Evolutionary conservation across 2,888 invertebrate species (phyloP).

Genomic region (Amphipoea oculea): DNA sequence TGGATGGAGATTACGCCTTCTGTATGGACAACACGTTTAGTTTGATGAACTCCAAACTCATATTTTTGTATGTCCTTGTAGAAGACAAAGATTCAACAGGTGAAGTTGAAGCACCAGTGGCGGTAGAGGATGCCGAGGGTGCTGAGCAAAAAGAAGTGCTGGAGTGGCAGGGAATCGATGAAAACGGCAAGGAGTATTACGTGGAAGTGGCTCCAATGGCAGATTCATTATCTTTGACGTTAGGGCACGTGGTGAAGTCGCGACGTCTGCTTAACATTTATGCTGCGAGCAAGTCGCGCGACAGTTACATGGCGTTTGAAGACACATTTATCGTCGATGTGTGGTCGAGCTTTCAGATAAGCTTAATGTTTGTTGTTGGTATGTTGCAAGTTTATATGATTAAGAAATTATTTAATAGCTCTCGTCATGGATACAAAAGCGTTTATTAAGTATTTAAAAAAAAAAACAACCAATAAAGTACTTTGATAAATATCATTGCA

Average conservation of each 20-base stretch:
- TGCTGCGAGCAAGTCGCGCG: slow-evolving; percentile 94
- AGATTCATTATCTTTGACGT: slow-evolving; percentile 92
- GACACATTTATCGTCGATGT: slow-evolving; percentile 95
- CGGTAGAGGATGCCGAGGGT: slow-evolving; percentile 66
- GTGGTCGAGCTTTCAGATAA: slow-evolving; percentile 94
- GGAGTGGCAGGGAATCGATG: slow-evolving; percentile 80
- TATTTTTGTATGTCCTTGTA: slow-evolving; percentile 94
- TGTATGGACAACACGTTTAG: slow-evolving; percentile 97
- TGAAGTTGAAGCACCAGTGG: slow-evolving; percentile 74
- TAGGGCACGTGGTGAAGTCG: slow-evolving; percentile 91
- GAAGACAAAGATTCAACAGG: slow-evolving; percentile 89
- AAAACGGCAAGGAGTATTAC: slow-evolving; percentile 76
- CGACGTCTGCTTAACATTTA: slow-evolving; percentile 92
- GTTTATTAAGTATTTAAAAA: slow-evolving; percentile 32
- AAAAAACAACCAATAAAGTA: slow-evolving; percentile 9
- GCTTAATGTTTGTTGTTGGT: slow-evolving; percentile 93
- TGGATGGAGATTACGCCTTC: slow-evolving; percentile 94
- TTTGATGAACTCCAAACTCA: slow-evolving; percentile 94
- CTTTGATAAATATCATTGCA: not conserved
- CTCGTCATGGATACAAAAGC: slow-evolving; percentile 48
- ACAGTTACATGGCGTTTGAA: slow-evolving; percentile 94
- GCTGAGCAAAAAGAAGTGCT: slow-evolving; percentile 80
- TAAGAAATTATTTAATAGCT: slow-evolving; percentile 87
- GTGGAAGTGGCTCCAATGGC: slow-evolving; percentile 90
- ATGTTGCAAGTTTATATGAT: slow-evolving; percentile 95